These are phyloP conservation scores for Aproaerema taeniolella DNA, from an alignment of 2,888 invertebrate genomes.

Conservation along the genomic window DNA sequence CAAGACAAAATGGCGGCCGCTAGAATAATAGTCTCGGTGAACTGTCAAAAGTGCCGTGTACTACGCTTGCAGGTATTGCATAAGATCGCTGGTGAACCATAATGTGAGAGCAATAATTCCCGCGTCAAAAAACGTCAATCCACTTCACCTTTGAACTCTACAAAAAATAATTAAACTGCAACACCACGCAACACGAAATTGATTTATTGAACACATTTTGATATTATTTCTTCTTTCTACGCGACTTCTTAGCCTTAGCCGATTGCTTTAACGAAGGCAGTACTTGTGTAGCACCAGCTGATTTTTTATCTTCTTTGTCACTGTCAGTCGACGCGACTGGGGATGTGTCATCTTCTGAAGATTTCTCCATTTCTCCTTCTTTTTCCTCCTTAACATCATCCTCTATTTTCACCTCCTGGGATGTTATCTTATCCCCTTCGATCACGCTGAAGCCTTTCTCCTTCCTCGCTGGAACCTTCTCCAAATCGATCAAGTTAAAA, in stretches of 20 bases:
- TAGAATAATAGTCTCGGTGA: too few species aligned
- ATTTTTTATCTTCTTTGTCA: conserved; percentile 69
- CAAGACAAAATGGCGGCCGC: too few species aligned
- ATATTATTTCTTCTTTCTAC: conserved; percentile 79
- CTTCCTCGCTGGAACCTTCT: conserved; percentile 53
- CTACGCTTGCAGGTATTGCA: too few species aligned
- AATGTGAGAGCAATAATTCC: too few species aligned
- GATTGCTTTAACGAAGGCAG: conserved; percentile 60
- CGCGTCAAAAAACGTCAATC: too few species aligned
- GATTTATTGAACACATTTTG: conserved; percentile 48
- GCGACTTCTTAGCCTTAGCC: conserved; percentile 73
- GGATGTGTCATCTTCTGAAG: conserved; percentile 76
- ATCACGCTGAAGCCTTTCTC: conserved; percentile 63
- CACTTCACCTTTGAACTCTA: too few species aligned
- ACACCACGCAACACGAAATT: too few species aligned
- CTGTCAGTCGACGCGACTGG: conserved; percentile 75
- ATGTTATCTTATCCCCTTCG: conserved; percentile 58
- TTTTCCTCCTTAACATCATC: conserved; percentile 45
- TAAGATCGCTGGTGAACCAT: too few species aligned
- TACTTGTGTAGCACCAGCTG: conserved; percentile 48
- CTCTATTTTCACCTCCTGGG: conserved; percentile 57
- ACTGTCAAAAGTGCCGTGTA: too few species aligned
- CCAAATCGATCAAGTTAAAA: conserved; percentile 63
- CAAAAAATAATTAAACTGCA: too few species aligned
- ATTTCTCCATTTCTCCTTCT: conserved; percentile 65